A percentile compares a stretch with the other conserved stretches of the same genome.
Conservation (phyloP, 37 sponge, comb jelly and placozoan species). For the Eunapius fragilis region DNA sequence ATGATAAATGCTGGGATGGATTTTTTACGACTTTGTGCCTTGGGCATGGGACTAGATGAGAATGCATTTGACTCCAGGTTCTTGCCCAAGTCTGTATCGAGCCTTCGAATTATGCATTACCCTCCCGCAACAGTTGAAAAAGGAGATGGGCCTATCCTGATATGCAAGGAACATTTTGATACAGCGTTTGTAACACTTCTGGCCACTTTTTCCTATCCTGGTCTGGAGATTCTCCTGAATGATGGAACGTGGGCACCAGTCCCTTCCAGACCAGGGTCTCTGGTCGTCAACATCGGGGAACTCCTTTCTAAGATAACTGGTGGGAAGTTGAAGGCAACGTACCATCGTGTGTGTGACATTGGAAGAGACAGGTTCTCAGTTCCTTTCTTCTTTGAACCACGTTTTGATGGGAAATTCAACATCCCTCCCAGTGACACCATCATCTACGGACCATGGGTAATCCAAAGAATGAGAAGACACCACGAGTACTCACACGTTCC, state of each 20-base stretch:
- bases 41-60: conserved; percentile 45
- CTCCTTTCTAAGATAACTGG: conserved; percentile 20
- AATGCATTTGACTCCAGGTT: conserved; percentile 26
- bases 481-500: neutral
- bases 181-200: conserved; percentile 53
- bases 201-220: conserved; percentile 34
- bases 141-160: neutral
- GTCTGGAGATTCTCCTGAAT: conserved; percentile 32
- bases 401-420: conserved; percentile 47
- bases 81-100: conserved; percentile 44
- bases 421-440: conserved; percentile 21
- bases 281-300: conserved; percentile 54
- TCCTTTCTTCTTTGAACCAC: conserved; percentile 65
- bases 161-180: conserved; percentile 57
- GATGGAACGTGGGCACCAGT: conserved; percentile 39
- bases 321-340: conserved; percentile 63
- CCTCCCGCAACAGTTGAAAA: conserved; percentile 5
- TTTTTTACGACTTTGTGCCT: conserved; percentile 24
- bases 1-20: conserved; percentile 41
- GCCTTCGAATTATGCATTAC: conserved; percentile 58
- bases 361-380: conserved; percentile 49
- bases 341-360: conserved; percentile 52
- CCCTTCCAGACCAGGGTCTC: conserved; percentile 39
- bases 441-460: conserved; percentile 47
- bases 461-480: conserved; percentile 10